Conservation (phyloP, 1,140 invertebrate species). For the Geopemphigus sp. region DNA sequence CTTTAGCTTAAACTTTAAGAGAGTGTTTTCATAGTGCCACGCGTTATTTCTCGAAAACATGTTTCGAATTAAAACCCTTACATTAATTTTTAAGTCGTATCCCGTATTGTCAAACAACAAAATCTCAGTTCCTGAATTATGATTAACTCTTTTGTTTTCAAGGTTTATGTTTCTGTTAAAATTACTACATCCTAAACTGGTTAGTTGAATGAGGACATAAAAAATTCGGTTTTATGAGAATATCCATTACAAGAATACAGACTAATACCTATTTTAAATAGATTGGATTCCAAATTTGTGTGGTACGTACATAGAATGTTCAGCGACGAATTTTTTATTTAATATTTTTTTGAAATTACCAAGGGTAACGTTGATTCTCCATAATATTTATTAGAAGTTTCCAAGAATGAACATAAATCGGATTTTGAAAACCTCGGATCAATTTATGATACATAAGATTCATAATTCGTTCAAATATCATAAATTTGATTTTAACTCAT, state of each 20-base stretch:
- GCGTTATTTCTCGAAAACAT: not conserved
- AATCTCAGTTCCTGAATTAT: conserved; percentile 13
- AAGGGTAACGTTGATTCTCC: no score
- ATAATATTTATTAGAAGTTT: no score
- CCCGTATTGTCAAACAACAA: conserved; percentile 6
- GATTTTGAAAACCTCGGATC: no score
- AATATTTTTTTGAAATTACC: not conserved
- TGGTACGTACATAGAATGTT: not conserved
- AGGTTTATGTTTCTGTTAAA: conserved; percentile 20
- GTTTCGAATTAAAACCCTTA: conserved; percentile 4
- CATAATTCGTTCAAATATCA: no score
- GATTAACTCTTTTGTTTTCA: conserved; percentile 35
- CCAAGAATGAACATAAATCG: no score
- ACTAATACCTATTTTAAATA: conserved; percentile 28
- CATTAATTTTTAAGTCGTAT: not conserved
- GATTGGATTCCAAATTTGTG: not conserved
- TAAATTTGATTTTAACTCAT: no score
- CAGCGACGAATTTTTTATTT: no score
- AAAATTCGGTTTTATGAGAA: conserved; percentile 14
- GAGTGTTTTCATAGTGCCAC: no score
- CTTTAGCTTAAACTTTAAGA: no score
- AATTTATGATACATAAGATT: no score
- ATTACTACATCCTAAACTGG: conserved; percentile 34
- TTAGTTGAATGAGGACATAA: conserved; percentile 13
- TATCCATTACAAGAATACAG: not conserved